Conservation (phyloP, 2,113 vertebrate genomes). For the Acrocephalus arundinaceus region DNA sequence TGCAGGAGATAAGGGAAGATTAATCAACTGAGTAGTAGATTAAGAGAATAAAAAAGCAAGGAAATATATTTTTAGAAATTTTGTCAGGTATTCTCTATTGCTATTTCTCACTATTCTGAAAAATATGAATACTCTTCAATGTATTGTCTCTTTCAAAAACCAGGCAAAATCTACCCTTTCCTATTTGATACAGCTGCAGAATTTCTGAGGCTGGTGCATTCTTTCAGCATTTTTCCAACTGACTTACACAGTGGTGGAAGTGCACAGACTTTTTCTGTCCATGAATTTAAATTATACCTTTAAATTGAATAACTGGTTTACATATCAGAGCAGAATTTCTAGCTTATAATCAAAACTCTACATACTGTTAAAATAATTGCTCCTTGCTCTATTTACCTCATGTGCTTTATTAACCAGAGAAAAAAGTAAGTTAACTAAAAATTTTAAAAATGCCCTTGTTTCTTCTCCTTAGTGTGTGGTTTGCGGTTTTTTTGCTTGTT, state of each 20-base stretch:
- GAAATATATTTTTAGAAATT: background rate
- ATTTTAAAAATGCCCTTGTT: accelerated
- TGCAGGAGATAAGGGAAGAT: background rate
- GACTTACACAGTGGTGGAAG: background rate
- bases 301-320: background rate
- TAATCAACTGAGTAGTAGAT: background rate
- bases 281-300: background rate
- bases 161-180: background rate
- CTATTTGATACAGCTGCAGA: background rate
- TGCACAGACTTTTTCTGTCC: background rate
- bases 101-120: background rate
- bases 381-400: background rate
- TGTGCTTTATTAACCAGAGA: background rate
- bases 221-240: background rate
- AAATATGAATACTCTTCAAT: background rate
- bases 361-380: background rate
- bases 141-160: background rate
- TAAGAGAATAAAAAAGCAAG: background rate
- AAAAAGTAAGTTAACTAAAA: background rate
- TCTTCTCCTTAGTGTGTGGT: background rate
- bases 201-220: background rate
- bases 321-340: background rate
- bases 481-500: no score
- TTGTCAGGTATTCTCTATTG: background rate
- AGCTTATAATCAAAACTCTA: background rate